Base-by-base conservation (phyloP, 1,140 invertebrate genomes). In the Teleogryllus occipitalis region DNA sequence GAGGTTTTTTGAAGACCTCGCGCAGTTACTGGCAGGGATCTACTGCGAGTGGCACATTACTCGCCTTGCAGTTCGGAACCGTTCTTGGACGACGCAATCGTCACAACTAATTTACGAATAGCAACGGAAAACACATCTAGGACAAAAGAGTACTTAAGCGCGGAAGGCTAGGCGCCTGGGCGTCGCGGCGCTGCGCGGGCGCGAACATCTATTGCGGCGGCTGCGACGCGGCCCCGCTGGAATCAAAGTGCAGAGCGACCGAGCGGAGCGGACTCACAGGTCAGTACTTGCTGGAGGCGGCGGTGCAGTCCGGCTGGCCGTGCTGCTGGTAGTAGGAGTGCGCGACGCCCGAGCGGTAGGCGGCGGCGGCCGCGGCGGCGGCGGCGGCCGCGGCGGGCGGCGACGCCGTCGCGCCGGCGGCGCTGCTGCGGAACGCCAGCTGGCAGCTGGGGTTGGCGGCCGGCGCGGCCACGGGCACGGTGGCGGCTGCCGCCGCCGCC, bases 391-490 rank as follows among this genome's bases (percentile, higher is more conserved):
- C 48, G 54, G 78, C 54, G 78, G 47, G 18, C 14, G 78, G 15
- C 18, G 78, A 21, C 54, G 78, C 15, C 6, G 78, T 14, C 12
- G 78, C 73, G 27, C 22, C 72, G 7, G 74, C 46, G 8, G 79
- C 75, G 47, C 65, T 7, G 27, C 78, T 48, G 7, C 79, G 79
- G 47, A 80, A 80, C 7, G 47, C 76, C 39, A 80, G 75, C 79
- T 80, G 79, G 49, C 79, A 80, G 75, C 79, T 80, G 75, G 79
- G 79, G 75, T 80, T 80, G 75, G 79, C 22, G 22, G 65, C 79
- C 47, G 76, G 73, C 22, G 47, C 74, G 47, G 75, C 76, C 47
- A 80, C 27, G 15, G 76, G 47, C 74, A 49, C 18, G 78, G 74
- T 73, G 78, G 49, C 78, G 54, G 73, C n/a, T 10, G 18, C 75